Evolutionary conservation across 2,113 vertebrate genomes (phyloP).

Genomic region (Pseudois nayaur): DNA sequence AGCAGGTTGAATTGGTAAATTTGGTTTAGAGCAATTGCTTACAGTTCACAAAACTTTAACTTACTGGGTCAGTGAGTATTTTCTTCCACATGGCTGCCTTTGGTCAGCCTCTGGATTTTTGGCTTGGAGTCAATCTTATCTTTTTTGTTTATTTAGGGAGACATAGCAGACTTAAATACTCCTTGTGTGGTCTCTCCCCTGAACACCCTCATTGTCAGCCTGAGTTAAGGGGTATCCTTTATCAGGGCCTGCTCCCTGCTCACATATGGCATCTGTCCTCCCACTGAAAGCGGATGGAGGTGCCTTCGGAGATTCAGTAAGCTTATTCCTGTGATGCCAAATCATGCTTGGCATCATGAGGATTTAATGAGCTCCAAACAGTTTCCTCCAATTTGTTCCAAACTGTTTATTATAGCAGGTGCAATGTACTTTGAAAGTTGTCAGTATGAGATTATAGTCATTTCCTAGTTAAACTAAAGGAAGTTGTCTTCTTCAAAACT

Average conservation of each 20-base stretch:
- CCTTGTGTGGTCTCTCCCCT: neutral
- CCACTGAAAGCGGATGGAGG: accelerated
- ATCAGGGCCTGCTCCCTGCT: neutral
- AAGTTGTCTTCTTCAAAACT: neutral
- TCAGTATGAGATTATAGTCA: neutral
- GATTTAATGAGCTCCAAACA: neutral
- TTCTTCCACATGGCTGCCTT: neutral
- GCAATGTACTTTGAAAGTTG: neutral
- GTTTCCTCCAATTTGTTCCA: neutral
- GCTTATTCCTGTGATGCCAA: neutral
- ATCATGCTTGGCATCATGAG: neutral
- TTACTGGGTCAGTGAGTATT: neutral
- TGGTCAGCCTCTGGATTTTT: neutral
- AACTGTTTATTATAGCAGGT: neutral
- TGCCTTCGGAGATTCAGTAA: neutral
- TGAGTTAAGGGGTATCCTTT: neutral
- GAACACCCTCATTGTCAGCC: accelerated
- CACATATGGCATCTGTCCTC: neutral
- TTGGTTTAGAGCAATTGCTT: neutral
- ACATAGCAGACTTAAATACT: neutral
- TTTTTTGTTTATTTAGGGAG: neutral
- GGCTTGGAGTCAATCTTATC: neutral
- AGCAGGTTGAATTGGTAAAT: neutral
- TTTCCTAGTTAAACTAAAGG: neutral
- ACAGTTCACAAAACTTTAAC: neutral